A percentile compares a stretch with the other conserved stretches of the same genome.
Conservation (phyloP, 2,888 invertebrate genomes). For the Conops quadrifasciatus region DNA sequence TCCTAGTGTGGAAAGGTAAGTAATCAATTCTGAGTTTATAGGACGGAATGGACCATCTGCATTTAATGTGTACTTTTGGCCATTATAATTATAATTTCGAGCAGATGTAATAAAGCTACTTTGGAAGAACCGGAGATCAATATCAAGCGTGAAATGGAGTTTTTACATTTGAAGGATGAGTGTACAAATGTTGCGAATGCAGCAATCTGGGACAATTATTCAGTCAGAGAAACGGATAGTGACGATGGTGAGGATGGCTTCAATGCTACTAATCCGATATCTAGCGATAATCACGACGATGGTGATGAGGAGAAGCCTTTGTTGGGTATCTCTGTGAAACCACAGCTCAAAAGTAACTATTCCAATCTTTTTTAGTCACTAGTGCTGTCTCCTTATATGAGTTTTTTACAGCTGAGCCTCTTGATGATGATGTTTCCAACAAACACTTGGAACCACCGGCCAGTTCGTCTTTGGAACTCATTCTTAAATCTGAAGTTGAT, state of each 20-base stretch:
- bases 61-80: no score
- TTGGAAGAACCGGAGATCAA: constrained; percentile 49
- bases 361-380: neutral
- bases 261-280: constrained; percentile 54
- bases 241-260: constrained; percentile 43
- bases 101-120: constrained; percentile 39
- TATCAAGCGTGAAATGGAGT: constrained; percentile 22
- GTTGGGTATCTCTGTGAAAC: neutral
- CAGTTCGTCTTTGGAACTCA: neutral
- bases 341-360: constrained; percentile 22
- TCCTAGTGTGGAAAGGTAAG: constrained; percentile 16
- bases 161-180: neutral
- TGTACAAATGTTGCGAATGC: no score
- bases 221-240: constrained; percentile 16
- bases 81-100: neutral
- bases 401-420: constrained; percentile 27
- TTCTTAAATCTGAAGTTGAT: constrained; percentile 18
- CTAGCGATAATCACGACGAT: constrained; percentile 48
- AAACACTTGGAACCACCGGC: neutral
- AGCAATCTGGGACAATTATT: constrained; percentile 8
- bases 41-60: no score
- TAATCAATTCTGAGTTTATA: no score
- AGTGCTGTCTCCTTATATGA: neutral
- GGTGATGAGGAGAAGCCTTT: constrained; percentile 28
- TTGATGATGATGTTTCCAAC: neutral